Conservation (phyloP, 1,140 invertebrate genomes). For the Drosophila sproati region DNA sequence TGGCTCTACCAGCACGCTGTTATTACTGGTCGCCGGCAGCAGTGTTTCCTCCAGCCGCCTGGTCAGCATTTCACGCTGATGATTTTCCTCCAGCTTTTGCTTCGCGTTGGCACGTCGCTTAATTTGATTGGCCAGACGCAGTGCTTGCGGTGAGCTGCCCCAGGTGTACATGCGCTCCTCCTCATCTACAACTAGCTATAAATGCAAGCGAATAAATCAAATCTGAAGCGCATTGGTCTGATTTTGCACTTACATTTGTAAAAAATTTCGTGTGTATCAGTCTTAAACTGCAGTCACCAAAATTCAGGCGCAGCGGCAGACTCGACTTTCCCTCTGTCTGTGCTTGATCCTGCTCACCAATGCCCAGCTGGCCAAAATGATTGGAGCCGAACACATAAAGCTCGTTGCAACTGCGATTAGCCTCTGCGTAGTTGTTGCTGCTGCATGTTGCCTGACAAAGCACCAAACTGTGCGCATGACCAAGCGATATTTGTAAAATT, state of each 20-base stretch:
- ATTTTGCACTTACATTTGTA: slow-evolving; percentile 89
- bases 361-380: slow-evolving; percentile 91
- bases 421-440: slow-evolving; percentile 52
- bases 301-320: slow-evolving; percentile 86
- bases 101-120: slow-evolving; percentile 86
- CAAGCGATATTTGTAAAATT: slow-evolving; percentile 87
- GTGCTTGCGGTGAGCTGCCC: slow-evolving; percentile 91
- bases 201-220: slow-evolving; percentile 26
- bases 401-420: slow-evolving; percentile 84
- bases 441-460: slow-evolving; percentile 81
- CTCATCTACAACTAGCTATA: slow-evolving; percentile 89
- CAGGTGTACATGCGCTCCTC: slow-evolving; percentile 90
- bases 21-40: slow-evolving; percentile 35
- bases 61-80: slow-evolving; percentile 73
- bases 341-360: slow-evolving; percentile 82
- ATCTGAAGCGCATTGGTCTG: not conserved
- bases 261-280: slow-evolving; percentile 92
- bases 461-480: slow-evolving; percentile 91
- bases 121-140: slow-evolving; percentile 89
- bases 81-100: slow-evolving; percentile 84
- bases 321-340: slow-evolving; percentile 73
- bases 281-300: slow-evolving; percentile 86
- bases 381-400: slow-evolving; percentile 92
- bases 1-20: slow-evolving; percentile 56
- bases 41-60: slow-evolving; percentile 75